Evolutionary conservation across 2,888 invertebrate genomes (phyloP).

Genomic region (Lasioglossum morio): DNA sequence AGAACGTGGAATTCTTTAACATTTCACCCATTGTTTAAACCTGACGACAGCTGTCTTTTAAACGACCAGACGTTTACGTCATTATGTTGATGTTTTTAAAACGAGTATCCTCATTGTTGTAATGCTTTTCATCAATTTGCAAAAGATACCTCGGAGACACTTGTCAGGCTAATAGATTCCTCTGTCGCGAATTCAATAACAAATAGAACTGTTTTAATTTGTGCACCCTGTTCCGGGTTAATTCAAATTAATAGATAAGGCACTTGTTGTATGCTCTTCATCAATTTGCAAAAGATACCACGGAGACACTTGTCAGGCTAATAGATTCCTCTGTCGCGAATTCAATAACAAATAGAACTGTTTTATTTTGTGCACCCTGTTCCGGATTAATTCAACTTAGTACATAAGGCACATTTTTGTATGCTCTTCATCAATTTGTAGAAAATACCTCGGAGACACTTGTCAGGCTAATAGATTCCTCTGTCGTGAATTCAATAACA

Average conservation of each 20-base stretch:
- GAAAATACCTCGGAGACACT: background rate
- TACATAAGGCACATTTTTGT: too few species aligned
- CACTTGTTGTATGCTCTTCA: too few species aligned
- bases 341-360: too few species aligned
- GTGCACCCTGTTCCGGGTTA: too few species aligned
- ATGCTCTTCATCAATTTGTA: background rate
- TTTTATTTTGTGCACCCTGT: too few species aligned
- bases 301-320: too few species aligned
- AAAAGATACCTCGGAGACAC: background rate
- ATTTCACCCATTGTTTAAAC: background rate
- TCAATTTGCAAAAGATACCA: too few species aligned
- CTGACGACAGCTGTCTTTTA: background rate
- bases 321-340: too few species aligned
- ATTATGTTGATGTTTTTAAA: background rate
- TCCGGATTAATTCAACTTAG: too few species aligned
- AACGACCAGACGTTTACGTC: background rate
- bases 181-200: background rate
- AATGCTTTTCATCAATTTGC: background rate
- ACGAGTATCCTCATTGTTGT: background rate
- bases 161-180: background rate
- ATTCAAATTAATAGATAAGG: too few species aligned
- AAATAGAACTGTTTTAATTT: too few species aligned
- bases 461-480: background rate
- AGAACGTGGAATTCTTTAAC: background rate
- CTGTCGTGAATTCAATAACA: background rate